phyloP scores from a whole-genome alignment of 2,888 invertebrate species.

The Cosmia trapezina region DNA sequence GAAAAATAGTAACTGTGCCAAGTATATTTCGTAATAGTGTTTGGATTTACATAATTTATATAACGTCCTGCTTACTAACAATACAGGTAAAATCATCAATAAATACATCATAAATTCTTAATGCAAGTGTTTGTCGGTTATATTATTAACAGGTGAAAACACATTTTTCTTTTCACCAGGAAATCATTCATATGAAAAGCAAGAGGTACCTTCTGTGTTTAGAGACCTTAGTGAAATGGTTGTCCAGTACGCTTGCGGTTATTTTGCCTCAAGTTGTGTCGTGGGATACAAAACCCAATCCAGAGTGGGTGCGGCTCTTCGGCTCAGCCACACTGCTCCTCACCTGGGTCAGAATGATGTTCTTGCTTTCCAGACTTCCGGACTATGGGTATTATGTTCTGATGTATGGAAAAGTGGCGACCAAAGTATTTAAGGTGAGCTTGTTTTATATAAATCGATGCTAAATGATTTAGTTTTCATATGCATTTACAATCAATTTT shows the following conservation, averaged over 20 bases:
- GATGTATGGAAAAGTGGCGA: constrained; percentile 90
- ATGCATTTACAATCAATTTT: too few relatives aligned
- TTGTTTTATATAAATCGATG: constrained; percentile 49
- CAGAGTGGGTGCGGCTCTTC: constrained; percentile 83
- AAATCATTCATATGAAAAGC: constrained; percentile 80
- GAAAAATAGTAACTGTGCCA: constrained; percentile 3
- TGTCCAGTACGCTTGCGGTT: constrained; percentile 79
- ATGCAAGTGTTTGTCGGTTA: neutral
- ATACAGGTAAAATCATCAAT: constrained; percentile 28
- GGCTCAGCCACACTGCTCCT: constrained; percentile 86
- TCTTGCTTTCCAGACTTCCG: constrained; percentile 88
- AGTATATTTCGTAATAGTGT: neutral
- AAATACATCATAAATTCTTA: neutral
- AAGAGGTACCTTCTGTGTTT: constrained; percentile 81
- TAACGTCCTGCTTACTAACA: constrained; percentile 12
- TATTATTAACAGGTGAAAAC: neutral
- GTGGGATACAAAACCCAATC: constrained; percentile 51
- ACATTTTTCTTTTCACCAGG: constrained; percentile 72
- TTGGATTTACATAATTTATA: constrained; percentile 21
- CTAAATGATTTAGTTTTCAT: neutral
- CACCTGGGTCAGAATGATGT: constrained; percentile 89
- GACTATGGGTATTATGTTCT: constrained; percentile 89
- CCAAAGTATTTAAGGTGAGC: constrained; percentile 87
- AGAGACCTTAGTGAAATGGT: constrained; percentile 88
- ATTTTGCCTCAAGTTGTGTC: constrained; percentile 72